phyloP scores from a whole-genome alignment of 1,140 invertebrate species.

The Lordiphosa mommai region DNA sequence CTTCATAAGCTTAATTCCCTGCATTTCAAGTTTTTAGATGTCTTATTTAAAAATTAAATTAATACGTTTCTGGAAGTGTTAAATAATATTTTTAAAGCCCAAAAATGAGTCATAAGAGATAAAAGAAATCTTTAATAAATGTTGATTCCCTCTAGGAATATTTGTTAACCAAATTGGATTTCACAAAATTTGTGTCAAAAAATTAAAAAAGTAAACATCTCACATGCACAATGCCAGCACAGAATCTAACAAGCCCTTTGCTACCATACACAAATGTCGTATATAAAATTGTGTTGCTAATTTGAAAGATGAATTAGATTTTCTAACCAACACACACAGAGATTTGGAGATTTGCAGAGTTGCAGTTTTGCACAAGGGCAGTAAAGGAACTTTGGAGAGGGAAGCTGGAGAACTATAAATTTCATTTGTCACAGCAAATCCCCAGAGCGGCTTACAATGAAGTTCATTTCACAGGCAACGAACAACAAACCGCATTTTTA shows the following conservation, averaged over 20 bases:
- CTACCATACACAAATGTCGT: background rate
- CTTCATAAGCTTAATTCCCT: no score
- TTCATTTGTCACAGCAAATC: constrained; percentile 75
- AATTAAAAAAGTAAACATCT: no score
- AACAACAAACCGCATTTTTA: constrained; percentile 46
- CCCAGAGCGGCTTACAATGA: constrained; percentile 65
- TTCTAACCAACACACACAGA: constrained; percentile 23
- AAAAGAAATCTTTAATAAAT: no score
- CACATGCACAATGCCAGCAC: background rate
- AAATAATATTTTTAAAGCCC: no score
- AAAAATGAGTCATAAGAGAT: no score
- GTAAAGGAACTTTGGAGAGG: background rate
- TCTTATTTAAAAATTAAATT: no score
- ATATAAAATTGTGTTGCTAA: constrained; percentile 58
- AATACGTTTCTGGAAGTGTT: no score
- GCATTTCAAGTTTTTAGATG: no score
- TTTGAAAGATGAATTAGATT: constrained; percentile 75
- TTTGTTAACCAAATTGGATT: background rate
- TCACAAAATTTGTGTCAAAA: no score
- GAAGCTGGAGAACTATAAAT: constrained; percentile 66
- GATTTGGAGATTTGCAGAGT: constrained; percentile 57
- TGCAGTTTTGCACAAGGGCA: constrained; percentile 37
- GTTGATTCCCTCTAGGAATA: no score
- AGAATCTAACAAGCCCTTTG: background rate
- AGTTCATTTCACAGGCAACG: constrained; percentile 53